Base-by-base conservation (phyloP, 2,888 invertebrate species). In the Agonopterix alstromeriana region DNA sequence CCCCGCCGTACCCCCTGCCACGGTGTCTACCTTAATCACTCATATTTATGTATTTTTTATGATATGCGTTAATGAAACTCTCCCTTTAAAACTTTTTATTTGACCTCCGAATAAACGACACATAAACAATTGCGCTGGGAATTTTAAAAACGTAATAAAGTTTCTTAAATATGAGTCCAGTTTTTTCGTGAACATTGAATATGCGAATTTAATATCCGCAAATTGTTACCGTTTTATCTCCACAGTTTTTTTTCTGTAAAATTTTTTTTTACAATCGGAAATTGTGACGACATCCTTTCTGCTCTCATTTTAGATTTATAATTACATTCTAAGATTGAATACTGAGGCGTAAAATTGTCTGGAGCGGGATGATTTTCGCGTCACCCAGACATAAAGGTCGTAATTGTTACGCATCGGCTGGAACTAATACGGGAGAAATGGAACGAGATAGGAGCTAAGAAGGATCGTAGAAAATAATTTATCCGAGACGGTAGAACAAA, bases 351-450 rank as follows among this genome's bases (percentile, higher is more conserved):
- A 73, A 86, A 88, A 85, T 87, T 85, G 77, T 78, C 68, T 74
- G 76, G 70, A 77, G 70, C 78, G 70, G 67, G 77, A 82, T 84
- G 82, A 86, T 86, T 85, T 86, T 85, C 81, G 82, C 86, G 80
- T 84, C 86, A 87, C 84, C 79, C 82, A 78, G 75, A 79, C 73
- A 85, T 83, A 86, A 86, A 85, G 80, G 75, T 71, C 72, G 79
- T 86, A 88, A 88, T 87, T 86, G 87, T 86, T 86, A 82, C 82
- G 79, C 85, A 87, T 82, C 80, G 81, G 70, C 77, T 85, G 87
- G 85, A 86, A 88, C 87, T 87, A 88, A 88, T 83, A 81, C 82
- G 87, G 73, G 72, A 81, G 82, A 85, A 86, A 88, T 87, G 85
- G 83, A 83, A 85, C 79, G 78, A 77, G 84, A 85, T 80, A 76